Conservation (phyloP, 2,888 invertebrate species). For the Trissolcus japonicus region DNA sequence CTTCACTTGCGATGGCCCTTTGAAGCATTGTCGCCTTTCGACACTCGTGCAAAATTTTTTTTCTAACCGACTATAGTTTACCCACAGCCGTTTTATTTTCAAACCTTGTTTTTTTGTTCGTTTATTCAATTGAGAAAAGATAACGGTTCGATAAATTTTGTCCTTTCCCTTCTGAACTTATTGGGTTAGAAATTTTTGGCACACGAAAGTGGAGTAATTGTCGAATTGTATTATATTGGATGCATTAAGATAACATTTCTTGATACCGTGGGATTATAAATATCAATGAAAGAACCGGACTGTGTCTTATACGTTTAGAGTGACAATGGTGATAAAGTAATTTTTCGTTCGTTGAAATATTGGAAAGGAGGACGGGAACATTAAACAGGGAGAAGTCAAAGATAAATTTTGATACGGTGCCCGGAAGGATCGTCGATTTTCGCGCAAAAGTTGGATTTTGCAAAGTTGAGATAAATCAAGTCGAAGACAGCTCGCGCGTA, state of each 20-base stretch:
- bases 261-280: conserved; percentile 34
- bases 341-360: conserved; percentile 45
- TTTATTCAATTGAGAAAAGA: neutral
- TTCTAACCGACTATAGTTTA: conserved; percentile 1
- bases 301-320: conserved; percentile 33
- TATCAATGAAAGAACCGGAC: conserved; percentile 36
- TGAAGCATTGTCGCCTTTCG: conserved; percentile 53
- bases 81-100: too few species aligned
- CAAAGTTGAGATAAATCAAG: conserved; percentile 54
- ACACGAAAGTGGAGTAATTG: too few species aligned
- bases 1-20: conserved; percentile 44
- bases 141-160: too few species aligned
- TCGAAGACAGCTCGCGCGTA: conserved; percentile 36
- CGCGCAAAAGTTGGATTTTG: conserved; percentile 54
- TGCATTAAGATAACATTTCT: conserved; percentile 27
- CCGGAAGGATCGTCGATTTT: conserved; percentile 52
- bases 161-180: too few species aligned
- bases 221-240: conserved; percentile 8
- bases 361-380: conserved; percentile 19
- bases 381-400: conserved; percentile 39
- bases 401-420: conserved; percentile 55
- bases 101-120: conserved; percentile 6
- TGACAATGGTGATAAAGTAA: conserved; percentile 50
- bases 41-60: conserved; percentile 35
- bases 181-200: too few species aligned